These are phyloP conservation scores for Pristionchus exspectatus DNA, from an alignment of 2,888 invertebrate genomes.

Conservation along the genomic window DNA sequence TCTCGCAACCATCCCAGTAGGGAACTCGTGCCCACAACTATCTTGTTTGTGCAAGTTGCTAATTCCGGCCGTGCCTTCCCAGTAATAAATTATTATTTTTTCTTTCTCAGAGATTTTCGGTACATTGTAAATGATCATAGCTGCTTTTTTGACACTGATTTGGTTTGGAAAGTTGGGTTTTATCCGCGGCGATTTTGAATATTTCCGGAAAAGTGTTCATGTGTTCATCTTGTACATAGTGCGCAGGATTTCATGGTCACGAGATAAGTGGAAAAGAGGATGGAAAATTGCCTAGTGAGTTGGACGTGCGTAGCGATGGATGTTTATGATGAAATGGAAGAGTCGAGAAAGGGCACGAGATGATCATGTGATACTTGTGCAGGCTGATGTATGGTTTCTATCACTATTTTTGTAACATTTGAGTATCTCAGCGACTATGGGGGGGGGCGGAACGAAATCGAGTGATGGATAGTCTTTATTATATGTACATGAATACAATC, in stretches of 20 bases:
- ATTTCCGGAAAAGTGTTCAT: too few species aligned
- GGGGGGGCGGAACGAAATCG: neutral
- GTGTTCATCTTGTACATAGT: neutral
- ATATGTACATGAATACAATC: conserved; percentile 34
- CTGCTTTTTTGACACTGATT: too few species aligned
- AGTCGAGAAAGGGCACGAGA: neutral
- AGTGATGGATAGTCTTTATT: neutral
- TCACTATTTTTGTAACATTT: neutral
- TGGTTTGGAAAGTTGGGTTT: too few species aligned
- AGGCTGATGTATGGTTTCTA: neutral
- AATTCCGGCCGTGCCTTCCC: conserved; percentile 45
- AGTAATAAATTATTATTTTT: conserved; percentile 35
- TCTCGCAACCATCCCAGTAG: conserved; percentile 38
- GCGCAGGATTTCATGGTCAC: neutral
- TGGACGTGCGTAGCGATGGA: neutral
- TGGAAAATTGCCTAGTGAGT: neutral
- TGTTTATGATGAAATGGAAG: conserved; percentile 13
- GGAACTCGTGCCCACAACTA: conserved; percentile 41
- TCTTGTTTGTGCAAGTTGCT: conserved; percentile 43
- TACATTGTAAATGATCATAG: too few species aligned
- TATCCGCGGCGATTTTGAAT: too few species aligned
- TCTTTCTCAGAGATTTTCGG: neutral
- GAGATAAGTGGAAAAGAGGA: neutral
- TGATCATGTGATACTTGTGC: neutral
- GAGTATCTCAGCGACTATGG: neutral